Evolutionary conservation across 2,888 invertebrate genomes (phyloP), one percentile per base, ranked within the genome.

Genomic region (Clistopyga incitator): DNA sequence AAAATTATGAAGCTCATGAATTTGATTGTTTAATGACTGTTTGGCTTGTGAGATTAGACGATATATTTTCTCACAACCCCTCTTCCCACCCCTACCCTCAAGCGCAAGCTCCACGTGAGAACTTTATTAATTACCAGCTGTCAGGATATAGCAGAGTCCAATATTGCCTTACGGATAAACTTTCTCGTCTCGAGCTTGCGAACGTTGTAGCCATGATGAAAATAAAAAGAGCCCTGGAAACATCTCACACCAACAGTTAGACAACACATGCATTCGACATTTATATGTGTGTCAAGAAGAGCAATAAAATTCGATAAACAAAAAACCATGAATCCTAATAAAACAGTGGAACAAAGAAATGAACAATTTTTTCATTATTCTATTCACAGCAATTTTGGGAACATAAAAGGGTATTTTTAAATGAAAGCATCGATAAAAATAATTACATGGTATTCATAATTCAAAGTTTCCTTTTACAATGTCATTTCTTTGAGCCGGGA

Each of bases 51-150:
- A 45, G 61, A 50, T 47, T 25, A 50, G 15, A 74, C 59, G 61
- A 61, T 42, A 29, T 74, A 61, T 61, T 68, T 67, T 75, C 54
- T 54, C 23, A 20, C 20, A 20, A 18, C 54, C 4, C 0, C 25
- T 25, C 13, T 56, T 11, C 29, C 52, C 52, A 67, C 11, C 15
- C 13, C 11, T 34, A 47, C 38, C 38, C 8, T 47, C 65, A 38
- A n/a, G 29, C 54, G 47, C 61, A 29, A 42, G 34, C 42, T 52
- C 47, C 71, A 67, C 72, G 77, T 42, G 42, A 50, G 67, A 82
- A 82, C 78, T 82, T 78, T 82, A 61, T 78, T 74, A 82, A 82
- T 82, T 82, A 81, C 56, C 29, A 67, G 71, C 71, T 38, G 71
- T 71, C 71, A 50, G 71, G 20, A 42, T 42, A 65, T 67, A 72